Evolutionary conservation across 2,888 invertebrate genomes (phyloP), one percentile per base, ranked within the genome.

Genomic region (Chesias legatella): DNA sequence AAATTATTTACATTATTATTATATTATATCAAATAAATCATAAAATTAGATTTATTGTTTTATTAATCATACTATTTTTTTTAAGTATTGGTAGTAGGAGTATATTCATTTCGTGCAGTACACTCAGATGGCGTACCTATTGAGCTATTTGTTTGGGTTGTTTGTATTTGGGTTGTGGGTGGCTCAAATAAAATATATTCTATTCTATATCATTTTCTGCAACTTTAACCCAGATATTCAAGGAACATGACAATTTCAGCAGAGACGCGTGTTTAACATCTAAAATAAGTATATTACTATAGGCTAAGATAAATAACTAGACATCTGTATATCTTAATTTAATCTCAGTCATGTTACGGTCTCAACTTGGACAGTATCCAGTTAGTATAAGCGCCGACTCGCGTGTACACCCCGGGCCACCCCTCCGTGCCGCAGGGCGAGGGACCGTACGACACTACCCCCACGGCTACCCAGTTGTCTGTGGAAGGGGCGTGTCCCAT

Each of bases 381-480:
- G 43, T 91, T 88, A 36, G 92, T 67, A 60, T 91, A 94, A 7
- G 88, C 76, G 0, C 90, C 73, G 1, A 94, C 90, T 25, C 89
- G 83, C 0, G 93, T 94, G 67, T 94, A 94, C 1, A 94, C 91
- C 0, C 92, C 94, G 0, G 94, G 94, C 82, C 90, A 90, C 0
- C 89, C 90, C n/a, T 85, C 78, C 0, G 80, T 79, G 0, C 88
- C 89, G 26, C 89, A 89, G 0, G 84, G 82, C 0, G 83, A 76
- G 0, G 88, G 86, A 0, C 88, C 89, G 32, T 84, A 88, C 0
- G 88, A 88, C 0, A 92, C 91, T 0, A 92, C 75, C 0, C 92
- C 92, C 25, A 90, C 74, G 11, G 91, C 92, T 37, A 91, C 72
- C 77, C 90, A 91, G 62, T 89, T 86, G 63, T 78, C 63, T 7